phyloP scores from a whole-genome alignment of 2,797 vertebrate species.

The Accipiter fasciatus region DNA sequence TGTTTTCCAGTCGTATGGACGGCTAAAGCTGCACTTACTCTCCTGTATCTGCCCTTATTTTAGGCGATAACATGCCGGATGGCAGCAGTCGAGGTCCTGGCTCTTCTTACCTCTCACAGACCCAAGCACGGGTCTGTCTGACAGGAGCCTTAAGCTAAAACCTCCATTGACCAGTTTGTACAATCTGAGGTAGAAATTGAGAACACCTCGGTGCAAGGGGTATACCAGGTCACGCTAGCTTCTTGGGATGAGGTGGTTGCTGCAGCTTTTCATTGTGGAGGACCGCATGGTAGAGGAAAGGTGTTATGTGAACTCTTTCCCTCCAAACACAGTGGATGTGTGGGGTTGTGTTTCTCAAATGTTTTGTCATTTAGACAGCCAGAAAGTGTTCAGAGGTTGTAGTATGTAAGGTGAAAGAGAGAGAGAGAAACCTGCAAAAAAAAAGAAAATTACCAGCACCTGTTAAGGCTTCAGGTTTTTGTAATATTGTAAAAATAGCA shows the following conservation, averaged over 20 bases:
- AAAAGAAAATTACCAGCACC: background rate
- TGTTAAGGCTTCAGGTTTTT: background rate
- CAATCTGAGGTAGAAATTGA: background rate
- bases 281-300: background rate
- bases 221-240: fast-evolving
- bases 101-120: background rate
- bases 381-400: background rate
- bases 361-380: background rate
- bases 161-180: background rate
- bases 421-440: background rate
- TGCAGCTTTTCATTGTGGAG: background rate
- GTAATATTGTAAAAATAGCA: background rate
- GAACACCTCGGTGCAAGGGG: background rate
- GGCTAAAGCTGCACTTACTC: background rate
- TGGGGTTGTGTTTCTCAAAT: background rate
- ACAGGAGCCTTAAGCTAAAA: background rate
- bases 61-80: fast-evolving
- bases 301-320: background rate
- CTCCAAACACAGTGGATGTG: fast-evolving
- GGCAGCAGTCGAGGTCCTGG: background rate
- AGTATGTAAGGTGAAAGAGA: background rate
- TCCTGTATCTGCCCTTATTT: background rate
- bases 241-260: background rate
- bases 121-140: background rate
- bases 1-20: background rate